Conservation (phyloP, 2,113 vertebrate genomes). For the Nanorana parkeri region DNA sequence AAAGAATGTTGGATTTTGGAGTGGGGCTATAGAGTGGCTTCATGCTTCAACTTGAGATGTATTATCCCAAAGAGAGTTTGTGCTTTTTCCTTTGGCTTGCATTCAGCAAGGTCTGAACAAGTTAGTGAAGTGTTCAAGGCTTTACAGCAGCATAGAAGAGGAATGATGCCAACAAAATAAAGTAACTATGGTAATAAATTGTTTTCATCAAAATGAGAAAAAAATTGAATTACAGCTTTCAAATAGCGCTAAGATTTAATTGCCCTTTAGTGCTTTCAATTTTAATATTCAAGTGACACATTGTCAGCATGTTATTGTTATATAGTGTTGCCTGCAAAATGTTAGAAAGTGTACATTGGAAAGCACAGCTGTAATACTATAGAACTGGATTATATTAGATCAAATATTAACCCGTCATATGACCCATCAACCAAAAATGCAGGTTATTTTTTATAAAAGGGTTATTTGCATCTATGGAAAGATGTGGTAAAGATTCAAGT, state of each 20-base stretch:
- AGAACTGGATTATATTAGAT: not conserved
- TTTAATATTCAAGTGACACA: slow-evolving; percentile 6
- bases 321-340: no score
- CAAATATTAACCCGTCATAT: not conserved
- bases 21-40: slow-evolving; percentile 46
- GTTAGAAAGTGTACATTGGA: not conserved
- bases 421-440: no score
- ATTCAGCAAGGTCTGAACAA: slow-evolving; percentile 38
- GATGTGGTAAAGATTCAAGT: no score
- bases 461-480: no score
- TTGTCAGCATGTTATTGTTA: slow-evolving; percentile 13
- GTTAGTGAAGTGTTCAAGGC: slow-evolving; percentile 47
- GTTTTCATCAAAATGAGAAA: slow-evolving; percentile 27
- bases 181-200: slow-evolving; percentile 48
- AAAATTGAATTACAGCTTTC: slow-evolving; percentile 24
- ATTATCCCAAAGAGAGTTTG: slow-evolving; percentile 43
- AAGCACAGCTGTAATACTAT: not conserved
- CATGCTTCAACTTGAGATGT: slow-evolving; percentile 48
- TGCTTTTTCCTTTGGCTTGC: slow-evolving; percentile 36
- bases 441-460: no score
- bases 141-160: slow-evolving; percentile 12
- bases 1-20: slow-evolving; percentile 52
- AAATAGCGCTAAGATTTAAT: slow-evolving; percentile 40
- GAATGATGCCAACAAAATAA: slow-evolving; percentile 44
- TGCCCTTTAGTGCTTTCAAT: slow-evolving; percentile 15